phyloP scores from a whole-genome alignment of 2,113 vertebrate species.

The Sceloporus tristichus region DNA sequence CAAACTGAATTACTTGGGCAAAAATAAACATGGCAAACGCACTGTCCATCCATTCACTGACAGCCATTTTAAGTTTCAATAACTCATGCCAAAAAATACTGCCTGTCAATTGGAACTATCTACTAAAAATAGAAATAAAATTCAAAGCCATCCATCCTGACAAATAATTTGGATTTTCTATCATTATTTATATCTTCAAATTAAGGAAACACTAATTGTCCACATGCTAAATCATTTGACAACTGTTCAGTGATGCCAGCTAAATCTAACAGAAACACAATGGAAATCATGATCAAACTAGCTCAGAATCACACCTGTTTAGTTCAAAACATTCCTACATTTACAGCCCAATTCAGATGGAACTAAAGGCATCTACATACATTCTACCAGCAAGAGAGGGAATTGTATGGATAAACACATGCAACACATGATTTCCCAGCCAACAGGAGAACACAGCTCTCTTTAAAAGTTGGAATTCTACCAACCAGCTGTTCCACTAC shows the following conservation, averaged over 20 bases:
- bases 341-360: neutral
- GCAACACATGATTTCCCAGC: too few relatives aligned
- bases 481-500: too few relatives aligned
- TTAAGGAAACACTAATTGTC: neutral
- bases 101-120: neutral
- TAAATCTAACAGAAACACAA: neutral
- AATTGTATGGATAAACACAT: too few relatives aligned
- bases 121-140: neutral
- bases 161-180: neutral
- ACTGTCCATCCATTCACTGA: neutral
- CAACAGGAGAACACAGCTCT: too few relatives aligned
- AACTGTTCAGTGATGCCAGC: too few relatives aligned
- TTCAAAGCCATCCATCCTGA: neutral
- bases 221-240: too few relatives aligned
- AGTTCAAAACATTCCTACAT: neutral
- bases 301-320: constrained; percentile 7
- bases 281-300: neutral
- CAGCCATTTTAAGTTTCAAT: neutral
- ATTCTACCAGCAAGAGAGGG: neutral
- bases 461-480: too few relatives aligned
- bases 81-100: neutral
- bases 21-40: neutral
- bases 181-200: constrained; percentile 10
- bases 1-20: neutral
- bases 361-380: neutral